phyloP scores from a whole-genome alignment of 2,113 vertebrate genomes.

The Protomyctophum bolini region DNA sequence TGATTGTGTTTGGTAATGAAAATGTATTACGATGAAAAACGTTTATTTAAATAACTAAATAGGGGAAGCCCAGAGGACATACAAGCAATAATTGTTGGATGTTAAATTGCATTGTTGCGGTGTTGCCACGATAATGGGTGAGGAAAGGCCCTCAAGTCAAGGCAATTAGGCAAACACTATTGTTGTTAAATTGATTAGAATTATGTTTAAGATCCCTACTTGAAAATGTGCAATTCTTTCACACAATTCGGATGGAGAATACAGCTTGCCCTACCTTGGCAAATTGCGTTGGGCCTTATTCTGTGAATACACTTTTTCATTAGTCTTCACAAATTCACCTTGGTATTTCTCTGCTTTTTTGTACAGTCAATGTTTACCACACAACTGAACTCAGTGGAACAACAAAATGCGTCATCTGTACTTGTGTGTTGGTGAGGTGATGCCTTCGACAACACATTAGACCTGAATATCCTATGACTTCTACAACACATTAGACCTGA shows the following conservation, averaged over 20 bases:
- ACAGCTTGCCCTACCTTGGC: slow-evolving; percentile 16
- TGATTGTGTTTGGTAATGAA: slow-evolving; percentile 71
- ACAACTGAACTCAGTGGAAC: too few species aligned
- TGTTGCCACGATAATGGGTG: slow-evolving; percentile 80
- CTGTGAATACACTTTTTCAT: too few species aligned
- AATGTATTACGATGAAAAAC: slow-evolving; percentile 80
- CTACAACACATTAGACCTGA: background rate
- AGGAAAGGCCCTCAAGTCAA: slow-evolving; percentile 80
- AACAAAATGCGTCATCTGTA: slow-evolving; percentile 21
- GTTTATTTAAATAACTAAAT: slow-evolving; percentile 81
- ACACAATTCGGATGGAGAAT: slow-evolving; percentile 57
- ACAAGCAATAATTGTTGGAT: slow-evolving; percentile 79
- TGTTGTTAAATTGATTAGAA: slow-evolving; percentile 82
- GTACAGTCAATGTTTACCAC: background rate
- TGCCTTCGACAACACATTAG: background rate
- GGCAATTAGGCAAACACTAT: slow-evolving; percentile 80
- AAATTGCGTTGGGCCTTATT: slow-evolving; percentile 9
- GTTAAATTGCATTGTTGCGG: slow-evolving; percentile 80
- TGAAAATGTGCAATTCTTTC: slow-evolving; percentile 76
- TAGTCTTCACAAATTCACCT: background rate
- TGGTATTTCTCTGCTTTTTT: slow-evolving; percentile 8
- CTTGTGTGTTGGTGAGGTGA: background rate
- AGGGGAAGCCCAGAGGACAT: slow-evolving; percentile 74
- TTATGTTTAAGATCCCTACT: slow-evolving; percentile 77
- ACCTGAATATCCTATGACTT: slow-evolving; percentile 12